These are phyloP conservation scores for Exaiptasia diaphana DNA, from an alignment of 64 coral and sea anemone species.

Conservation along the genomic window DNA sequence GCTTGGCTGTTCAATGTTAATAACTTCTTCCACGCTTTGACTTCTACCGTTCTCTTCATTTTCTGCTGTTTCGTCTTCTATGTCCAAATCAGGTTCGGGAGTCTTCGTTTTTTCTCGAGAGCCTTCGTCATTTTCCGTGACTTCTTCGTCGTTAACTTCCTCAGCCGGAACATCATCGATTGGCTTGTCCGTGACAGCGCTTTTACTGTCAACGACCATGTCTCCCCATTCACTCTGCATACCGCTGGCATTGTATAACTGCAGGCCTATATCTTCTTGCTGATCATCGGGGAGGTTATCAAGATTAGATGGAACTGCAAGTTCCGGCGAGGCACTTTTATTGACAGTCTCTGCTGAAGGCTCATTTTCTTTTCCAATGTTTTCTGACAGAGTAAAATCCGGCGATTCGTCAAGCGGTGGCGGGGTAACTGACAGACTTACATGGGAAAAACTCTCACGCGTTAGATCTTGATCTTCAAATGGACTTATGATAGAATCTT, in stretches of 20 bases:
- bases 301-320: neutral
- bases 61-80: neutral
- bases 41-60: neutral
- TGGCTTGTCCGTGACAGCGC: neutral
- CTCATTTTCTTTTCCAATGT: neutral
- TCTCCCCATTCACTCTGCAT: constrained; percentile 35
- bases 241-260: constrained; percentile 41
- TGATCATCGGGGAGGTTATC: neutral
- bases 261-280: neutral
- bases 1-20: no score
- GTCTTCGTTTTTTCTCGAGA: neutral
- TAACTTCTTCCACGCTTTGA: no score
- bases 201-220: constrained; percentile 5
- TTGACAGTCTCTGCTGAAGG: no score
- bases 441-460: neutral
- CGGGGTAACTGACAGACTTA: neutral
- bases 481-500: neutral
- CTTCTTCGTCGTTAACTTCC: constrained; percentile 29
- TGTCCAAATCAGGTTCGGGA: neutral
- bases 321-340: neutral
- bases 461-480: neutral
- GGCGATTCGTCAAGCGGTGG: constrained; percentile 9
- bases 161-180: constrained; percentile 16
- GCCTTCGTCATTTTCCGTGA: neutral
- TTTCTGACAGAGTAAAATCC: neutral